Conservation (phyloP, 2,797 vertebrate genomes). For the Brachymystax lenok region DNA sequence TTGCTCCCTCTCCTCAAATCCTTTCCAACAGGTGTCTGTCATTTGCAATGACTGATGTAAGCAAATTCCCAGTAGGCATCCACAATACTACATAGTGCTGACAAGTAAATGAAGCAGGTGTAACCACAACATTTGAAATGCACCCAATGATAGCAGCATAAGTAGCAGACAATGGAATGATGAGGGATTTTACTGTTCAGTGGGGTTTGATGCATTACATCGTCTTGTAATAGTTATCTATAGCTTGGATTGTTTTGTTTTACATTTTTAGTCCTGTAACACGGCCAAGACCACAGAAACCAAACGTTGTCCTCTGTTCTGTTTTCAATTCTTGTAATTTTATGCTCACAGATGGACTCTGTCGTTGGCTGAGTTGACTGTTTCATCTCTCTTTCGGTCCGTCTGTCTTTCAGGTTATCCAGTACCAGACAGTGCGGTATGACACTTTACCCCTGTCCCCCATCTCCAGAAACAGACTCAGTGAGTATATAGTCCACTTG, state of each 20-base stretch:
- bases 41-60: too few species aligned
- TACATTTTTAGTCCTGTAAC: too few species aligned
- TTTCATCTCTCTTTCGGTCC: too few species aligned
- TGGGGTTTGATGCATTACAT: neutral
- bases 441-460: constrained; percentile 91
- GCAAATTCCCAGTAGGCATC: too few species aligned
- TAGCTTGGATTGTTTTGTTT: neutral
- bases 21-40: too few species aligned
- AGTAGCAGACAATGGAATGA: neutral
- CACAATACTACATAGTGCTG: too few species aligned
- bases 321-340: neutral
- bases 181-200: neutral
- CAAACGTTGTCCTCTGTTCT: neutral
- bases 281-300: neutral
- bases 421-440: constrained; percentile 95
- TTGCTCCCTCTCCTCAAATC: neutral
- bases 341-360: neutral
- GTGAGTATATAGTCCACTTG: constrained; percentile 74
- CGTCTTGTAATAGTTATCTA: neutral
- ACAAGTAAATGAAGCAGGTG: too few species aligned
- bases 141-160: too few species aligned
- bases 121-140: too few species aligned
- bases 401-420: constrained; percentile 82
- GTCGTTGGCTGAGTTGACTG: too few species aligned
- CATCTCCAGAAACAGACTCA: constrained; percentile 88